phyloP scores from a whole-genome alignment of 2,113 vertebrate genomes.

The Actenoides hombroni region DNA sequence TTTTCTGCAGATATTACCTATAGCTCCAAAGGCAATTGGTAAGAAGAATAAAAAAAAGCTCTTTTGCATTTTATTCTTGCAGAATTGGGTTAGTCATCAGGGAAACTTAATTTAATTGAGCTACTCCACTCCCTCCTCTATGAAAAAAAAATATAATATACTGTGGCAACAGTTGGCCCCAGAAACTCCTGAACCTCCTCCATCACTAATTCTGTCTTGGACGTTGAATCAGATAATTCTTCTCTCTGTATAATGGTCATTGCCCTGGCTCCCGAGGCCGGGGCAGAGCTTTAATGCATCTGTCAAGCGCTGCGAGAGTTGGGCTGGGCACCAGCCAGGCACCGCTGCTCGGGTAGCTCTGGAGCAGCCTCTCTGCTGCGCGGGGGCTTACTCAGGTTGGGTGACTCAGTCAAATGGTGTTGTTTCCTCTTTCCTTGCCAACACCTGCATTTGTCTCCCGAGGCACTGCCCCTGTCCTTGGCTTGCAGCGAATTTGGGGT shows the following conservation, averaged over 20 bases:
- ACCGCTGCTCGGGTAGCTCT: background rate
- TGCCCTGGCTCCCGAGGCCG: background rate
- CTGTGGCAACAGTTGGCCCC: background rate
- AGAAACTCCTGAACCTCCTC: background rate
- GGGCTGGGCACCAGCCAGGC: background rate
- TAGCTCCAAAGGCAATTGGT: background rate
- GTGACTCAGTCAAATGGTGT: background rate
- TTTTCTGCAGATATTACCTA: background rate
- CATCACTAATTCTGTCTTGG: background rate
- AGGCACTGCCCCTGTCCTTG: background rate
- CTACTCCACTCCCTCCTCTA: background rate
- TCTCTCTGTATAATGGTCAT: background rate
- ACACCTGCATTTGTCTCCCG: background rate
- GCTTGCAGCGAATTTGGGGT: accelerated
- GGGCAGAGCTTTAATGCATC: background rate
- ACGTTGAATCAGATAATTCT: background rate
- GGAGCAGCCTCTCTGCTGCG: background rate
- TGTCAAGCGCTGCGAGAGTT: accelerated
- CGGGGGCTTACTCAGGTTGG: background rate
- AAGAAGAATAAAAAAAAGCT: background rate
- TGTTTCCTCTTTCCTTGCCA: background rate
- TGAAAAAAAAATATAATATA: background rate
- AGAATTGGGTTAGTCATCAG: background rate
- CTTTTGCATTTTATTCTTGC: background rate
- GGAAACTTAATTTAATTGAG: background rate